Evolutionary conservation across 2,888 invertebrate species (phyloP), one percentile per base, ranked within the genome.

Genomic region (Pseudanteris insignis): DNA sequence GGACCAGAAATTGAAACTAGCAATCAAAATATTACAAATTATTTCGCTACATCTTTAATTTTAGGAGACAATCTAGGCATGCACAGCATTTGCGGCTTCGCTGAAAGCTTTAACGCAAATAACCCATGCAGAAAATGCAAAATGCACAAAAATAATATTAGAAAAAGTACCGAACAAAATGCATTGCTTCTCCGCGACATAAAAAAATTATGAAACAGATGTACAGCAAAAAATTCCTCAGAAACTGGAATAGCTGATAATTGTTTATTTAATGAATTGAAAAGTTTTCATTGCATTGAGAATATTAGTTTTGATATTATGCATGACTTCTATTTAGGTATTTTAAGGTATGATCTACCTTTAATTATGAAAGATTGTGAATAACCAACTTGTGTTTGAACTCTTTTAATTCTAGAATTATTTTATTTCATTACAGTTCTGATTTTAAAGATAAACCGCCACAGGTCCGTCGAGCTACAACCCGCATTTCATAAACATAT

Each of bases 281-380:
- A 14, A 15, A 58, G 54, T 34, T 63, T 50, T 33, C 61, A 65
- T 30, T 40, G 32, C 4, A 36, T 43, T 18, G 41, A 46, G 40
- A 65, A 65, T 34, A 10, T 38, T 5, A 13, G 40, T 29, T 25
- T 32, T 33, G 63, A 65, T 58, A 13, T 63, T 11, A 60, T 55
- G 55, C 62, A 62, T 36, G 62, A 64, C 28, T 14, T 55, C 30
- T 44, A 38, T 33, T 26, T 55, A 11, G 65, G 63, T n/a, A 25
- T 53, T 12, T 14, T 36, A 26, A 26, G 55, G 7, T 53, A 57
- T 46, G 62, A 64, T 36, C 25, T 63, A 41, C 43, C 46, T 6
- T 21, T 61, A 28, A 15, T 61, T 7, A 30, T 63, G 6, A 18
- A 18, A 18, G 18, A 18, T 4, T n/a, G n/a, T n/a, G n/a, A n/a